These are phyloP conservation scores for Thalassophryne amazonica DNA, from an alignment of 2,797 vertebrate genomes.

Conservation along the genomic window DNA sequence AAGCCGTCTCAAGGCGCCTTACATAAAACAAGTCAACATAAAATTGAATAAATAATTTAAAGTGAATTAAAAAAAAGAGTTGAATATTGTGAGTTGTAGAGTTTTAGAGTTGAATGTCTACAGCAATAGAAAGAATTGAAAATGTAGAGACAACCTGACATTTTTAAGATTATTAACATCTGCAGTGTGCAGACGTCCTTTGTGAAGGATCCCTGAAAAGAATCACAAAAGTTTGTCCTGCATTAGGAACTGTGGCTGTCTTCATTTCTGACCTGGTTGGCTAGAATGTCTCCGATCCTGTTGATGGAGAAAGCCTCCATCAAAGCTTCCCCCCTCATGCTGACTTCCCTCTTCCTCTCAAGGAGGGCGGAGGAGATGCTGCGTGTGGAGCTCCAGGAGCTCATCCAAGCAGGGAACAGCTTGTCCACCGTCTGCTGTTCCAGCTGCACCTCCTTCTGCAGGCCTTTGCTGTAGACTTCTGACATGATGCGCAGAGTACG, in stretches of 20 bases:
- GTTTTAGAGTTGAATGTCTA: too few relatives aligned
- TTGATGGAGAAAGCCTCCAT: slow-evolving; percentile 85
- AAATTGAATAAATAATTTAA: too few relatives aligned
- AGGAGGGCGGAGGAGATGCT: slow-evolving; percentile 87
- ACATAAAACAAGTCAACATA: too few relatives aligned
- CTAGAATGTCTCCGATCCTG: slow-evolving; percentile 85
- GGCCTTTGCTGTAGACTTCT: slow-evolving; percentile 88
- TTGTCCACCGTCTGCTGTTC: slow-evolving; percentile 83
- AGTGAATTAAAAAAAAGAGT: too few relatives aligned
- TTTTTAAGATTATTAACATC: too few relatives aligned
- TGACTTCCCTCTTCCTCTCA: slow-evolving; percentile 82
- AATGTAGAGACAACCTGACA: too few relatives aligned
- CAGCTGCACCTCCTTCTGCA: slow-evolving; percentile 85
- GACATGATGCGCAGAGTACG: slow-evolving; percentile 93
- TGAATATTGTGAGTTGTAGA: too few relatives aligned
- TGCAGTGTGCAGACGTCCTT: too few relatives aligned
- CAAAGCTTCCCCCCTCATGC: slow-evolving; percentile 67
- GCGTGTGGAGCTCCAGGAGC: slow-evolving; percentile 84
- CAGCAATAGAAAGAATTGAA: too few relatives aligned
- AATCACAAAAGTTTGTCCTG: too few relatives aligned
- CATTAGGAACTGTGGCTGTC: not conserved
- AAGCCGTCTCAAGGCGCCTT: too few relatives aligned
- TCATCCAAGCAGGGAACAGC: slow-evolving; percentile 88
- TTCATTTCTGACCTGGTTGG: slow-evolving; percentile 80
- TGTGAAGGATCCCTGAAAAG: too few relatives aligned